These are phyloP conservation scores for Lobophora halterata DNA, from an alignment of 2,888 invertebrate species.

Conservation along the genomic window DNA sequence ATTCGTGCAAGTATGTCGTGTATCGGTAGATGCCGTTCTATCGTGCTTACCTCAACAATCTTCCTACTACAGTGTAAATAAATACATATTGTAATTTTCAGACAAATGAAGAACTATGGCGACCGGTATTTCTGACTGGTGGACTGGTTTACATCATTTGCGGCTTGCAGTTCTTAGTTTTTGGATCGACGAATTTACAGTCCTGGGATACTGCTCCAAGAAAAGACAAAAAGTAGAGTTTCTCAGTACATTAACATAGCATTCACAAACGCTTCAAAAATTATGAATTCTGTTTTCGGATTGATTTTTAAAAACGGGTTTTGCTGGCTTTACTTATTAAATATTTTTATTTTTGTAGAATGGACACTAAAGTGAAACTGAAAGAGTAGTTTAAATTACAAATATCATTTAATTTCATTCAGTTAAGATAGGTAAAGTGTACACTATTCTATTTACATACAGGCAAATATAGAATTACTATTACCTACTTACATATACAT, in stretches of 20 bases:
- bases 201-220: slow-evolving; percentile 10
- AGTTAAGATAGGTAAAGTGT: slow-evolving; percentile 63
- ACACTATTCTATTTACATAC: slow-evolving; percentile 70
- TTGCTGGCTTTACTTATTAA: no score
- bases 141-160: slow-evolving; percentile 80
- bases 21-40: no score
- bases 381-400: slow-evolving; percentile 32
- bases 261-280: no score
- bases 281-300: no score
- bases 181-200: slow-evolving; percentile 82
- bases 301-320: no score
- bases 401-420: slow-evolving; percentile 67
- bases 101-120: slow-evolving; percentile 84
- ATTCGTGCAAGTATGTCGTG: no score
- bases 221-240: background rate
- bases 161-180: slow-evolving; percentile 82
- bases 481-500: slow-evolving; percentile 29
- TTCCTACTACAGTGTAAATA: no score
- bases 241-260: no score
- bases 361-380: slow-evolving; percentile 6
- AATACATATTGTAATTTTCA: no score
- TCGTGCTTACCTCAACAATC: no score
- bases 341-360: no score
- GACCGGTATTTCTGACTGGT: slow-evolving; percentile 82
- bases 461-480: slow-evolving; percentile 36